Conservation (phyloP, 2,113 vertebrate genomes). For the Myodes glareolus region DNA sequence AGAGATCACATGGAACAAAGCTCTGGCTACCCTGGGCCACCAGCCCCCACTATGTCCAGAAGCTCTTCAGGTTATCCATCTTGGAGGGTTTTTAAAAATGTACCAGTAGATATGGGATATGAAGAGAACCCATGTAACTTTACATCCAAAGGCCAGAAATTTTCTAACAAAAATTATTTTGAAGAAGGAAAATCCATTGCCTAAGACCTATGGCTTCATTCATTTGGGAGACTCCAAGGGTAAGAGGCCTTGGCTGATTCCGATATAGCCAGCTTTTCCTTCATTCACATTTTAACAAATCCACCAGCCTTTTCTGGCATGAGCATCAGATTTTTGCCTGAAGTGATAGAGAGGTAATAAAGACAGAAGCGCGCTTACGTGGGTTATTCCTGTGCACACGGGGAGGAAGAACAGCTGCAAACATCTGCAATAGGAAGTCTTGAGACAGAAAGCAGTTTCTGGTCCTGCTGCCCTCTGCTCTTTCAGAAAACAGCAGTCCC, state of each 20-base stretch:
- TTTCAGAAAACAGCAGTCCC: background rate
- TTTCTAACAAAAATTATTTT: slow-evolving; percentile 38
- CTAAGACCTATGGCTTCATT: slow-evolving; percentile 54
- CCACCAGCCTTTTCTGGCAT: slow-evolving; percentile 40
- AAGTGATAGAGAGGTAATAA: slow-evolving; percentile 67
- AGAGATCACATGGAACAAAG: background rate
- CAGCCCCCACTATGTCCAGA: background rate
- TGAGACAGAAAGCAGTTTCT: slow-evolving; percentile 15
- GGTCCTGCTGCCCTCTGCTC: background rate
- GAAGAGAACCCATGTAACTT: background rate
- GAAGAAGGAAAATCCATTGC: slow-evolving; percentile 19
- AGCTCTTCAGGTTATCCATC: background rate
- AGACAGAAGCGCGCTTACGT: slow-evolving; percentile 56
- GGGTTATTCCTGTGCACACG: slow-evolving; percentile 25
- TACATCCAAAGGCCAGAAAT: background rate
- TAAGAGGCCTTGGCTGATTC: slow-evolving; percentile 32
- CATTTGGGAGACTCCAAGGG: slow-evolving; percentile 49
- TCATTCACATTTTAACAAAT: slow-evolving; percentile 50
- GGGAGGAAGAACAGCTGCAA: slow-evolving; percentile 55
- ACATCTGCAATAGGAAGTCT: slow-evolving; percentile 52
- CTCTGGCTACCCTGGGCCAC: too few relatives aligned
- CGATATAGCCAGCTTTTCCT: slow-evolving; percentile 1
- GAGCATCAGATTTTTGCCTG: slow-evolving; percentile 53
- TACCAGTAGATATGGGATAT: background rate
- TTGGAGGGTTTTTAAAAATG: background rate